Evolutionary conservation across 2,797 vertebrate species (phyloP).

Genomic region (Enteromius afrohamiltoni): DNA sequence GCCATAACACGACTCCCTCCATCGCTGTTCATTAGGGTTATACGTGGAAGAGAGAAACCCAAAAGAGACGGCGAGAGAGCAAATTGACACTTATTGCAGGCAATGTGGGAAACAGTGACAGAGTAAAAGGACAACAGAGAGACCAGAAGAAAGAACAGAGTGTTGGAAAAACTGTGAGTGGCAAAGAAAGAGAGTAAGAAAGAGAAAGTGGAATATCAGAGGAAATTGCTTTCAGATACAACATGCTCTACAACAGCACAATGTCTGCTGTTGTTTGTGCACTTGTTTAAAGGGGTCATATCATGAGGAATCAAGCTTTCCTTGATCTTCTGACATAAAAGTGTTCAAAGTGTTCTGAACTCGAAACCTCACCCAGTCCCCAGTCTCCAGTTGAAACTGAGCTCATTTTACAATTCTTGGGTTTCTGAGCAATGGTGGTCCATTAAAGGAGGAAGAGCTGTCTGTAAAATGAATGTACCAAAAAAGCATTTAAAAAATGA

Average conservation of each 20-base stretch:
- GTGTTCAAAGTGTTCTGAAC: background rate
- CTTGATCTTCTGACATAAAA: slow-evolving; percentile 26
- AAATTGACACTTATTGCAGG: slow-evolving; percentile 39
- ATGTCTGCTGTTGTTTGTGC: background rate
- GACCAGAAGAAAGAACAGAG: slow-evolving; percentile 1
- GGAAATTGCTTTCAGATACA: slow-evolving; percentile 15
- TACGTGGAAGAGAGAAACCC: slow-evolving; percentile 38
- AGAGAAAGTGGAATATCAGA: slow-evolving; percentile 1
- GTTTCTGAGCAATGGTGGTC: background rate
- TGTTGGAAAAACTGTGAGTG: background rate
- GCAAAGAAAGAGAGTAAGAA: background rate
- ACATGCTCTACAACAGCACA: background rate
- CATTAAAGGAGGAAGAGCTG: background rate
- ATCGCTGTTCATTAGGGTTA: slow-evolving; percentile 71
- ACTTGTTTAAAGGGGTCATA: background rate
- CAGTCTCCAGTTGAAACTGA: background rate
- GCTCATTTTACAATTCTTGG: background rate
- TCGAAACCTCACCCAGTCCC: background rate
- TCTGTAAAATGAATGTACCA: background rate
- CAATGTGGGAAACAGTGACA: slow-evolving; percentile 37
- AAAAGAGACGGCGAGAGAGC: background rate
- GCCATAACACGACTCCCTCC: slow-evolving; percentile 47
- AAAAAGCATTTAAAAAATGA: background rate
- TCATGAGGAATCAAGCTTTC: background rate
- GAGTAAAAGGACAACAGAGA: slow-evolving; percentile 32